Conservation (phyloP, 2,888 invertebrate species). For the Chromoteleia sp. region DNA sequence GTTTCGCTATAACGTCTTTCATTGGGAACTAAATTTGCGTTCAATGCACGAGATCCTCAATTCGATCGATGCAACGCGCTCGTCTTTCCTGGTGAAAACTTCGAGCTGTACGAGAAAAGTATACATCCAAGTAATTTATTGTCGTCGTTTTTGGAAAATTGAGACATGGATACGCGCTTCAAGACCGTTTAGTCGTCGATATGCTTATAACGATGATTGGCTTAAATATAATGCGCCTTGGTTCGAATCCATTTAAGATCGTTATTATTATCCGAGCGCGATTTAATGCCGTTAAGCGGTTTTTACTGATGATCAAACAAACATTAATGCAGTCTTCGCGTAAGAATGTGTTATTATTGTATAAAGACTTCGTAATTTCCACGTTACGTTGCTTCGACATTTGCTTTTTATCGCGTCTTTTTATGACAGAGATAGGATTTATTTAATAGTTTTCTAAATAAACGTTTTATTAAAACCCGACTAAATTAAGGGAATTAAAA, state of each 20-base stretch:
- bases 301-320: background rate
- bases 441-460: no score
- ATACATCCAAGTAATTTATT: background rate
- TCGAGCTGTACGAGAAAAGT: no score
- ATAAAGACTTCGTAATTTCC: background rate
- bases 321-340: background rate
- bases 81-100: no score
- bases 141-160: background rate
- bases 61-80: background rate
- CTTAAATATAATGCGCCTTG: background rate
- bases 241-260: background rate
- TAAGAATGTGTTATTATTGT: background rate
- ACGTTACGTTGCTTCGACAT: background rate
- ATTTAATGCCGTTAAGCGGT: background rate
- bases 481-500: no score
- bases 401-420: background rate
- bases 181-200: background rate
- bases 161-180: background rate
- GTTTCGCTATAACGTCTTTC: background rate
- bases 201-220: background rate
- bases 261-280: background rate
- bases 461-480: no score
- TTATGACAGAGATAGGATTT: background rate
- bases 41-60: conserved; percentile 4
- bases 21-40: conserved; percentile 12